A percentile compares a stretch with the other conserved stretches of the same genome.
phyloP scores from a whole-genome alignment of 2,797 vertebrate genomes.

The Phoebastria nigripes region DNA sequence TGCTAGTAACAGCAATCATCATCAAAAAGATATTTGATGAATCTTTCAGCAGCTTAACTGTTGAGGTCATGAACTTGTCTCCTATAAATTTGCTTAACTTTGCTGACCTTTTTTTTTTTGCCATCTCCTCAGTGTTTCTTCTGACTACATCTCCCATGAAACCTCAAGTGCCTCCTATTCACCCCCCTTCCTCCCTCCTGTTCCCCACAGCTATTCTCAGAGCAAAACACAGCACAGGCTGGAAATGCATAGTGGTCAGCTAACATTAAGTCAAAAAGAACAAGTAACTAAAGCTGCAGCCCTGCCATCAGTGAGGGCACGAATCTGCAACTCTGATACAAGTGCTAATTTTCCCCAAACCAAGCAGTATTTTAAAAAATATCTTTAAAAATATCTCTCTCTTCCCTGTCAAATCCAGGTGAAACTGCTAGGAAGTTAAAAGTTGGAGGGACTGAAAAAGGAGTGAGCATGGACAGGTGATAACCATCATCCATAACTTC shows the following conservation, averaged over 20 bases:
- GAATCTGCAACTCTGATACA: background rate
- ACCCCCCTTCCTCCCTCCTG: background rate
- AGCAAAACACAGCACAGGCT: background rate
- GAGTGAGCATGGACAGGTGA: background rate
- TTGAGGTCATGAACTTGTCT: background rate
- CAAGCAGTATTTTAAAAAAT: background rate
- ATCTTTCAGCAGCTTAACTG: background rate
- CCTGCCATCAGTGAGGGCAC: background rate
- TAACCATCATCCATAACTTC: background rate
- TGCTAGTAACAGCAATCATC: background rate
- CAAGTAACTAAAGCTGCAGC: background rate
- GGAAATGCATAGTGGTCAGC: background rate
- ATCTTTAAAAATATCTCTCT: background rate
- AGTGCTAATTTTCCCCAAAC: background rate
- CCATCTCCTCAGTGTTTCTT: background rate
- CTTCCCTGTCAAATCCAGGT: background rate
- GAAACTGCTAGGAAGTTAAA: background rate
- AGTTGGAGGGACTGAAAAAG: background rate
- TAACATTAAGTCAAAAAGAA: background rate
- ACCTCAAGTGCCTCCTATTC: background rate
- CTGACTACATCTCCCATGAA: background rate
- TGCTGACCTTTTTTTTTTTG: background rate
- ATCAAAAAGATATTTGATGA: background rate
- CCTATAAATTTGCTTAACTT: background rate
- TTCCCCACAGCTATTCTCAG: background rate